Evolutionary conservation across 35 echinoderm and acorn worm genomes (phyloP).

Genomic region (Holothuria glaberrima): DNA sequence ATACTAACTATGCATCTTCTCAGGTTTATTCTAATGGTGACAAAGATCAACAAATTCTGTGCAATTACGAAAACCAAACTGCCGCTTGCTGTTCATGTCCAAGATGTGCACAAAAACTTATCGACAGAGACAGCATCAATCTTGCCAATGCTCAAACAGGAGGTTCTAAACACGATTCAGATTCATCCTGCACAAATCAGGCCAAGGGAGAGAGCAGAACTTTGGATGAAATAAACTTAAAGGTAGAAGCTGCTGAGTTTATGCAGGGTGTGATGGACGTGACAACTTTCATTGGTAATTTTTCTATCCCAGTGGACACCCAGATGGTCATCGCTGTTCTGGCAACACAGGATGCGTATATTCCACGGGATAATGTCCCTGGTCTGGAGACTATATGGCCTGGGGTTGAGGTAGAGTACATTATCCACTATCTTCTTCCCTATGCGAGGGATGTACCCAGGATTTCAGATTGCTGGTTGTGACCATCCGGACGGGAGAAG

Average conservation of each 20-base stretch:
- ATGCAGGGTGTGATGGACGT: constrained; percentile 96
- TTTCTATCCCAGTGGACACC: constrained; percentile 76
- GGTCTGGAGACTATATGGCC: constrained; percentile 83
- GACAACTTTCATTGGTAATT: constrained; percentile 88
- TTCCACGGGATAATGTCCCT: constrained; percentile 75
- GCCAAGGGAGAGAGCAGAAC: not conserved
- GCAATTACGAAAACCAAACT: constrained; percentile 12
- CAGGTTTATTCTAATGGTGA: too few species aligned
- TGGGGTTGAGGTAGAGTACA: constrained; percentile 70
- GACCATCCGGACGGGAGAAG: too few species aligned
- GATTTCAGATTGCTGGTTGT: too few species aligned
- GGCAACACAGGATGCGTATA: constrained; percentile 80
- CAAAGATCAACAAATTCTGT: not conserved
- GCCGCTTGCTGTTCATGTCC: constrained; percentile 14
- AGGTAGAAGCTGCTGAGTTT: constrained; percentile 74
- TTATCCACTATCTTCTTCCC: too few species aligned
- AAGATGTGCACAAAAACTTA: not conserved
- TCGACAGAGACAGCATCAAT: not conserved
- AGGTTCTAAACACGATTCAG: not conserved
- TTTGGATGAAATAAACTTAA: constrained; percentile 26
- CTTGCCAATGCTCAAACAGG: constrained; percentile 18
- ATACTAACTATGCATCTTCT: too few species aligned
- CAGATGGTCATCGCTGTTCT: constrained; percentile 68
- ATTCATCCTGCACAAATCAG: not conserved
- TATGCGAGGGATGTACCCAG: too few species aligned